phyloP scores from a whole-genome alignment of 2,888 invertebrate genomes.

The Andricus quercusramuli region DNA sequence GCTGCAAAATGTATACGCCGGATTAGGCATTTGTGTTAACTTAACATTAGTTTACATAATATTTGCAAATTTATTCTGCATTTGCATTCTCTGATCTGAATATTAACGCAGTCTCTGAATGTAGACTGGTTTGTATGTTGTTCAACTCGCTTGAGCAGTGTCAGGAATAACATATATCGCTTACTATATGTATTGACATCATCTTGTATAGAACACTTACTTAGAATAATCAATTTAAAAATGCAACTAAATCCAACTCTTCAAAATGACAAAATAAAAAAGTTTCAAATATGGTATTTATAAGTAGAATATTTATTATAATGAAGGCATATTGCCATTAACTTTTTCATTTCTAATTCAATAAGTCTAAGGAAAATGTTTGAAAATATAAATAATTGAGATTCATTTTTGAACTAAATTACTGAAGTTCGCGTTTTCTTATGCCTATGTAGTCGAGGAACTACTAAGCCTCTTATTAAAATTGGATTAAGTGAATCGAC shows the following conservation, averaged over 20 bases:
- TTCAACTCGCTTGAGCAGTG: neutral
- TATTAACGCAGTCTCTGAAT: neutral
- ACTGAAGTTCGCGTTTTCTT: neutral
- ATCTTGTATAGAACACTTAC: too few species aligned
- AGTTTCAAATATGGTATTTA: too few species aligned
- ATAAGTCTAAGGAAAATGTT: neutral
- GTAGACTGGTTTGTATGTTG: neutral
- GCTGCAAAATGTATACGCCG: neutral
- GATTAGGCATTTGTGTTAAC: neutral
- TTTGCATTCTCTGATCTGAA: conserved; percentile 6
- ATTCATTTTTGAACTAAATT: neutral
- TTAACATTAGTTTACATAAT: neutral
- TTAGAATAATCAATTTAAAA: too few species aligned
- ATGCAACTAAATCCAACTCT: too few species aligned
- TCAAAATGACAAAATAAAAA: too few species aligned
- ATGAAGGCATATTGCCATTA: too few species aligned
- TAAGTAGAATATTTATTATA: too few species aligned
- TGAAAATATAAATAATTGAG: neutral
- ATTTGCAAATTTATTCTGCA: conserved; percentile 7
- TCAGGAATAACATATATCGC: neutral
- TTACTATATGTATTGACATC: neutral
- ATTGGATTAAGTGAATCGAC: conserved; percentile 13
- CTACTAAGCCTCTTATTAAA: neutral
- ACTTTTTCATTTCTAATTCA: too few species aligned
- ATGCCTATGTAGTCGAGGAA: neutral